phyloP scores from a whole-genome alignment of 1,140 invertebrate species.

The Apocrypta bakeri region DNA sequence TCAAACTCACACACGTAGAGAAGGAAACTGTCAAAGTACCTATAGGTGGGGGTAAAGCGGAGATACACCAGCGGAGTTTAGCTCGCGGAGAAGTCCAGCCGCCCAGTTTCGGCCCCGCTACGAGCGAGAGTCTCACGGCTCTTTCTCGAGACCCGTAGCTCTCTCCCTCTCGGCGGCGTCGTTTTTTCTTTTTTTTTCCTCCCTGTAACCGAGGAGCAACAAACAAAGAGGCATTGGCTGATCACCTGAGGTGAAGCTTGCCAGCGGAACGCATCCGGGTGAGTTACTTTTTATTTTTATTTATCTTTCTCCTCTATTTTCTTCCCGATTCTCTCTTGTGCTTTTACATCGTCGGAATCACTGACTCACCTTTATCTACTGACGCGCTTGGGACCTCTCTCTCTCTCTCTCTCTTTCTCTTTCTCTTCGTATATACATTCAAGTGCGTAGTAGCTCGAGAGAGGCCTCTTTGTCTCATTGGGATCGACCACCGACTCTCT shows the following conservation, averaged over 20 bases:
- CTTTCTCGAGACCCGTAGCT: constrained; percentile 9
- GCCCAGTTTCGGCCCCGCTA: constrained; percentile 23
- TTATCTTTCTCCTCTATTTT: too few relatives aligned
- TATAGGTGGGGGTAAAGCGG: neutral
- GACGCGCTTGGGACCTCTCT: neutral
- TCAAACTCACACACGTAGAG: too few relatives aligned
- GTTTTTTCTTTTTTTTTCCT: constrained; percentile 31
- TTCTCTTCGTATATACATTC: neutral
- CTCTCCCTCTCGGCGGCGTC: constrained; percentile 8
- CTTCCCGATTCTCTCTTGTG: neutral
- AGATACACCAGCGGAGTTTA: too few relatives aligned
- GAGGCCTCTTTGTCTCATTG: neutral
- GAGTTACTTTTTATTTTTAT: too few relatives aligned
- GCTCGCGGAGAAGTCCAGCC: constrained; percentile 49
- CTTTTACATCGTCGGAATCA: neutral
- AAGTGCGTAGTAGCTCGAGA: constrained; percentile 13
- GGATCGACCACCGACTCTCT: neutral
- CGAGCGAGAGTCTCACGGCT: constrained; percentile 28
- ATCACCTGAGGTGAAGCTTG: constrained; percentile 61
- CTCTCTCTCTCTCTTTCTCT: neutral
- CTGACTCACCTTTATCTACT: constrained; percentile 5
- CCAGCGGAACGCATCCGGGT: constrained; percentile 71
- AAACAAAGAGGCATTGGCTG: constrained; percentile 62
- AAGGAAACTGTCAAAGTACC: neutral
- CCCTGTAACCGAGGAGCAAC: constrained; percentile 6